These are phyloP conservation scores for Rhopalosiphum padi DNA, from an alignment of 1,140 invertebrate genomes.

Conservation along the genomic window DNA sequence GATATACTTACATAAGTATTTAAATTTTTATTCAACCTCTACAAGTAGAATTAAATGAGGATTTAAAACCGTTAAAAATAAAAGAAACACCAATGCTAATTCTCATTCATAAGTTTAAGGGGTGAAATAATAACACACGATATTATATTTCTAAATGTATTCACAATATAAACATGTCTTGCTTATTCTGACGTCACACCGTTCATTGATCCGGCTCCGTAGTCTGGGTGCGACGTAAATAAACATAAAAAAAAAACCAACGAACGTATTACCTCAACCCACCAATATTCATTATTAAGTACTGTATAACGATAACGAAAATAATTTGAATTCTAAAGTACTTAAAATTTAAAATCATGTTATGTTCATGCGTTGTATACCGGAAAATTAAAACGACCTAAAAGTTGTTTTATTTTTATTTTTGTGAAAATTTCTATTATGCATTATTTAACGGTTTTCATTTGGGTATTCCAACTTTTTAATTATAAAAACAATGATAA, in stretches of 20 bases:
- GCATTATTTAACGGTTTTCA: not conserved
- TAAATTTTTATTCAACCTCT: not conserved
- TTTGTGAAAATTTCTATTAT: not conserved
- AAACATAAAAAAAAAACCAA: not conserved
- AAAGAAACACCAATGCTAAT: not conserved
- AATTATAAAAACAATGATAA: not conserved
- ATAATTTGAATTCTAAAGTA: not conserved
- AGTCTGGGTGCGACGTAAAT: not conserved
- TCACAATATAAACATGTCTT: not conserved
- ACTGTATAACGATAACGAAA: not conserved
- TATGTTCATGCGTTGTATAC: not conserved
- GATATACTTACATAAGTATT: not conserved
- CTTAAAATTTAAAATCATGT: not conserved
- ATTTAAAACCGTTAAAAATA: not conserved
- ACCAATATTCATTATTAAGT: not conserved
- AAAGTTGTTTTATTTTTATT: not conserved
- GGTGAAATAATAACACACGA: not conserved
- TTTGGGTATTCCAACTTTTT: not conserved
- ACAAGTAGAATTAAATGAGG: not conserved
- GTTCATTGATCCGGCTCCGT: conserved; percentile 12
- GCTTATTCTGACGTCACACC: not conserved
- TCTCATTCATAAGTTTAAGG: not conserved
- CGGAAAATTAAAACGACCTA: not conserved
- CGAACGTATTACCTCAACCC: not conserved
- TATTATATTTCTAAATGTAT: not conserved